Evolutionary conservation across 2,113 vertebrate genomes (phyloP), one percentile per base, ranked within the genome.

Genomic region (Pterocles orientalis): DNA sequence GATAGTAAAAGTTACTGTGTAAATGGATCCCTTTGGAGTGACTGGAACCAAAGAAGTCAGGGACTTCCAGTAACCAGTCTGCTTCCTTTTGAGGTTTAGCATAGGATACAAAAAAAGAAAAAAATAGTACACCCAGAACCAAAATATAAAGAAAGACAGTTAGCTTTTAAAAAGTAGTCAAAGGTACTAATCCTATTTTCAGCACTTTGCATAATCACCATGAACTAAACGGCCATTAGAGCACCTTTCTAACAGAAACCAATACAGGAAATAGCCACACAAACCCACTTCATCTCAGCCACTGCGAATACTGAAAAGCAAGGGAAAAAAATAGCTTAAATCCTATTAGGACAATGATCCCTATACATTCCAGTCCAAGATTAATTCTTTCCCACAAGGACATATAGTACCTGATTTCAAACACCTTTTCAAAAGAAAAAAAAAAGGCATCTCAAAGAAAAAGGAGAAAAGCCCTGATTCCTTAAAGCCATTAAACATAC

Each of bases 311-410:
- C 43, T 87, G 83, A 96, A 95, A 90, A 82, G 58, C 66, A 95
- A 93, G 34, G 24, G 36, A 9, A 12, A 80, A 77, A 91, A 91
- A 72, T 9, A 47, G 14, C 21, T 79, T 93, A 86, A 95, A 92
- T 96, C 93, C 93, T 92, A 85, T 96, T 94, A 93, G 71, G 56
- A 95, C 79, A 86, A 94, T 20, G 77, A 83, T 93, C 61, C 45
- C 43, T 54, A 85, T 62, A 77, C 93, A 88, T 95, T 97, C 90
- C 88, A 91, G 69, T 73, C 45, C 77, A 62, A 92, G 85, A 96
- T 87, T 96, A 95, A 82, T 93, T 94, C 77, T 95, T 97, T 94
- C 94, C 80, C 94, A 96, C 93, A 93, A 87, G 47, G 60, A 26
- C 50, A 69, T 76, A 72, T 23, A 50, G 58, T 76, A 57, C 39